phyloP scores from a whole-genome alignment of 2,113 vertebrate genomes.

The Sinocyclocheilus maitianheensis region DNA sequence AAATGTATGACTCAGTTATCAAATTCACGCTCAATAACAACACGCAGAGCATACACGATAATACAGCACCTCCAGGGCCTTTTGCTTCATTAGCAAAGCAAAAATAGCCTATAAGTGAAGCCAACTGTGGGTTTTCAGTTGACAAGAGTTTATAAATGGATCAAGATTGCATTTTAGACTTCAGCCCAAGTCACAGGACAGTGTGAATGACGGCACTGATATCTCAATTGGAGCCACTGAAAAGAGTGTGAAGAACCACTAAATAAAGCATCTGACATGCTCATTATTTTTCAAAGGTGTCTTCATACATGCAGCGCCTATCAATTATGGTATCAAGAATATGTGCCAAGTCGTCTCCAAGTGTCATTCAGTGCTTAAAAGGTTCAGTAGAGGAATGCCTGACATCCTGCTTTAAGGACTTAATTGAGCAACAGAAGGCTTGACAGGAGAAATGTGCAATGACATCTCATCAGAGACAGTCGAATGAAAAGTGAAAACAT shows the following conservation, averaged over 20 bases:
- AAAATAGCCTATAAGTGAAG: not conserved
- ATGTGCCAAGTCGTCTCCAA: constrained; percentile 19
- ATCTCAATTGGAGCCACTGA: constrained; percentile 17
- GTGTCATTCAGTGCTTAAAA: constrained; percentile 17
- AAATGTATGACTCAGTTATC: constrained; percentile 17
- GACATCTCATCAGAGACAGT: constrained; percentile 29
- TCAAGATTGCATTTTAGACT: not conserved
- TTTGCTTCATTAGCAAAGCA: constrained; percentile 10
- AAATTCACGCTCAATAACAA: constrained; percentile 22
- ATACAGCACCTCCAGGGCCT: not conserved
- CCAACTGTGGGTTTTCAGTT: not conserved
- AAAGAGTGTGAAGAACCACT: constrained; percentile 1
- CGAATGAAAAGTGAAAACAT: constrained; percentile 30
- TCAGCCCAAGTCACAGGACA: not conserved
- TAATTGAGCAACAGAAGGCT: constrained; percentile 40
- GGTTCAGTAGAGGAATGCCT: not conserved
- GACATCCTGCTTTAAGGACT: constrained; percentile 44
- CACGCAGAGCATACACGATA: not conserved
- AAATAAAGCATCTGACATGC: not conserved
- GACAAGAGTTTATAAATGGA: constrained; percentile 19
- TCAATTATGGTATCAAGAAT: constrained; percentile 41
- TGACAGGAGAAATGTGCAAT: constrained; percentile 40
- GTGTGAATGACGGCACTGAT: not conserved
- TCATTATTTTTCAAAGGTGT: constrained; percentile 30
- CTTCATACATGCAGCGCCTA: constrained; percentile 17